Evolutionary conservation across 37 sponge, comb jelly and placozoan species (phyloP), one percentile per base, ranked within the genome.

Genomic region (Cladorhizidae sp.): DNA sequence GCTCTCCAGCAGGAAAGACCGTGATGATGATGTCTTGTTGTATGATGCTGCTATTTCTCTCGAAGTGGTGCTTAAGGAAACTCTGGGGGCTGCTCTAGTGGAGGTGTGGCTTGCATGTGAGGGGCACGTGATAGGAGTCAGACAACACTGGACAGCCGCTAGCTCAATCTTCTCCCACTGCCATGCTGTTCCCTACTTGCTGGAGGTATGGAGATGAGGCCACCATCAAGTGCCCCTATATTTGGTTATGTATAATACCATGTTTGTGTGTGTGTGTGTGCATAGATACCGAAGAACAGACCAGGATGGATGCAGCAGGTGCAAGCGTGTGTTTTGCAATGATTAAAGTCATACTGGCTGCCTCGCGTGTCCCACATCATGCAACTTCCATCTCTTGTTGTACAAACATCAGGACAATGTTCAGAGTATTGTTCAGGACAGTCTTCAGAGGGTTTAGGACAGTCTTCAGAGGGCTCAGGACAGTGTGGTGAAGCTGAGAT

Each of bases 91-190:
- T 33, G 17, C 36, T 9, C 67, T 65, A 31, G 8, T 31, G 32
- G 67, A 65, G 3, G 32, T 65, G 67, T 65, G 67, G 67, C 17
- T 65, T 3, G 26, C 36, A 15, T 65, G 67, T 65, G 67, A 65
- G 11, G 67, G 36, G 1, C 31, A 65, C 35, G 9, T 33, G 18
- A 35, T 65, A 15, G 67, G 67, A 32, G 35, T 65, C 36, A 65
- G 31, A 36, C 67, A 65, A 36, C 67, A 65, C 17, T 65, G 67
- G 67, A 32, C 67, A 5, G 32, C 36, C 36, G 3, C 2, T 7
- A 29, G 7, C 18, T 32, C 67, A 15, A 65, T 65, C 32, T 11
- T 14, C 31, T 32, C 67, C 35, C 26, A 65, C 20, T 65, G 67
- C 35, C 2, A 33, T 32, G 5, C 67, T 65, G 32, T 65, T 11